Base-by-base conservation (phyloP, 2,888 invertebrate genomes). In the Hirtodrosophila cameraria region DNA sequence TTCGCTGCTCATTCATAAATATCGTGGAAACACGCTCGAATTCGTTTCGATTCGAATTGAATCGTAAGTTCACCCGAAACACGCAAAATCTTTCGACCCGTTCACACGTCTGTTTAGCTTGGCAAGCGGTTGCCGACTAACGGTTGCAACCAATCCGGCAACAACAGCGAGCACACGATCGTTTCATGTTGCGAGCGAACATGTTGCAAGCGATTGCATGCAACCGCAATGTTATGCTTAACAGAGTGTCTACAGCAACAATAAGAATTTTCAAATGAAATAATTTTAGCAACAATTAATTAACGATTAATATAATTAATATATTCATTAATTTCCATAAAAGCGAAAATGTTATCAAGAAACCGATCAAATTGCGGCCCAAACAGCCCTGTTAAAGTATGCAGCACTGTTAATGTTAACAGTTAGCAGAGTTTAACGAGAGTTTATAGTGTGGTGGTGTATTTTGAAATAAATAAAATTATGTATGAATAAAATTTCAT, bases 71-170 rank as follows among this genome's bases (percentile, higher is more conserved):
- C n/a, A n/a, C n/a, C n/a, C n/a, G 12, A 30, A 54, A 50, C 61
- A 68, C 52, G 72, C 50, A 33, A 13, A 27, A 30, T 67, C 28
- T 16, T 15, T 45, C 49, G 18, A 49, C 30, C 75, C 63, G 70
- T 53, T 18, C 52, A 25, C 70, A 63, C 58, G 64, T 83, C 68
- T 76, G 65, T 46, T 70, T 64, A 72, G 75, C 67, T 74, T 82
- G 85, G 75, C 86, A 80, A 75, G 60, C 82, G 82, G 42, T 75
- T 73, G 86, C 84, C 84, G 84, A 85, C 85, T 85, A 64, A 70
- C 63, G 68, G 59, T 57, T 55, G 48, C 43, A 72, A 62, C 71
- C 45, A 55, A 55, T 49, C 28, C 28, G 12, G 49, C 65, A 57
- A 36, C 12, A 6, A 4, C 20, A n/a, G n/a, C n/a, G n/a, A n/a